Evolutionary conservation across 2,797 vertebrate species (phyloP).

Genomic region (Lindbergichthys nudifrons): DNA sequence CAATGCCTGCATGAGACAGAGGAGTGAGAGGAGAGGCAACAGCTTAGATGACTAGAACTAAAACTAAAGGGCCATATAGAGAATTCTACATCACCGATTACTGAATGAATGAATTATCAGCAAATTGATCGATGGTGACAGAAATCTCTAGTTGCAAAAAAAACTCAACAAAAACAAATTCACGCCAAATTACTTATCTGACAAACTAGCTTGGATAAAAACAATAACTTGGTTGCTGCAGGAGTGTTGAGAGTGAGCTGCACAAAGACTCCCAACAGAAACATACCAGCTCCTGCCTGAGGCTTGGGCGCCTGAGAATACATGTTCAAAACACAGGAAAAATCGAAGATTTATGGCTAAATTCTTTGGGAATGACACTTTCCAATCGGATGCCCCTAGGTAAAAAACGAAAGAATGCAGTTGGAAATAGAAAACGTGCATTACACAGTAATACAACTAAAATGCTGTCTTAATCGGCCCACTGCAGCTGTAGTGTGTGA

Average conservation of each 20-base stretch:
- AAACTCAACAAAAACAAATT: too few species aligned
- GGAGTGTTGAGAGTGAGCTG: neutral
- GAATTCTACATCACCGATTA: too few species aligned
- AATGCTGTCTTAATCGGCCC: conserved; percentile 44
- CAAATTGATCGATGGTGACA: too few species aligned
- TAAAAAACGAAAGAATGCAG: conserved; percentile 36
- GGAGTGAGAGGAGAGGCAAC: too few species aligned
- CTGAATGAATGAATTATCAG: too few species aligned
- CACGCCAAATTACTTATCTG: neutral
- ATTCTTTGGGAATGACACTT: conserved; percentile 1
- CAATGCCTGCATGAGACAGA: too few species aligned
- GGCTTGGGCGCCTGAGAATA: neutral
- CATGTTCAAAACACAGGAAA: neutral
- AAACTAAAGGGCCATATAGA: too few species aligned
- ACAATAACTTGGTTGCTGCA: neutral
- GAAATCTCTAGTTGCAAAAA: too few species aligned
- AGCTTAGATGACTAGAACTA: too few species aligned
- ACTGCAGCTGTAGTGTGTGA: conserved; percentile 56
- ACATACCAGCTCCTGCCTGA: neutral
- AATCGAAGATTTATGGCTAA: conserved; percentile 1
- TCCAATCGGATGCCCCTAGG: neutral
- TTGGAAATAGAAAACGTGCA: conserved; percentile 33
- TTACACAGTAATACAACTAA: conserved; percentile 32
- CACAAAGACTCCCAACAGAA: neutral
- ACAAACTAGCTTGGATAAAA: neutral